phyloP scores from a whole-genome alignment of 2,797 vertebrate genomes.

The Leuciscus waleckii region DNA sequence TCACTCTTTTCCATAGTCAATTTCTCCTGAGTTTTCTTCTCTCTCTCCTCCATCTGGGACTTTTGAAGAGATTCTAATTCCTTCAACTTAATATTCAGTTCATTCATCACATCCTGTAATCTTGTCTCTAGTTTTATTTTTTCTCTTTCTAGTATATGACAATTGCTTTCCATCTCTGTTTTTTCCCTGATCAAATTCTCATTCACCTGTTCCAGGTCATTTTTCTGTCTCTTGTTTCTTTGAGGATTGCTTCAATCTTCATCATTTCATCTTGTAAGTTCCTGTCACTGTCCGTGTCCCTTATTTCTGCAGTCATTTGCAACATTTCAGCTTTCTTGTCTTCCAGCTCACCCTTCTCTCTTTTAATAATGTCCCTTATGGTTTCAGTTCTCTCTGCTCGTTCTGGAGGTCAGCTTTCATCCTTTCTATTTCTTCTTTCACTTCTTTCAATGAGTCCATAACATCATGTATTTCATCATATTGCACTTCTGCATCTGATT shows the following conservation, averaged over 20 bases:
- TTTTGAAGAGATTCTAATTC: conserved; percentile 24
- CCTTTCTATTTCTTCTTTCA: conserved; percentile 11
- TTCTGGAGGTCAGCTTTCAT: conserved; percentile 33
- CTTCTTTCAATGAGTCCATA: conserved; percentile 3
- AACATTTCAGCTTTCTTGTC: conserved; percentile 20
- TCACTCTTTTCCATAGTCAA: conserved; percentile 19
- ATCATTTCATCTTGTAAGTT: conserved; percentile 35
- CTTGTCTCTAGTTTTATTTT: neutral
- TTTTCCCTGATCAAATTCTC: conserved; percentile 40
- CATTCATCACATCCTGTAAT: conserved; percentile 31
- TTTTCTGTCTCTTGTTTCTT: conserved; percentile 36
- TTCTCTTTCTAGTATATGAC: conserved; percentile 35
- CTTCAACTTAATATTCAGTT: conserved; percentile 13
- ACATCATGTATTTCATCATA: neutral
- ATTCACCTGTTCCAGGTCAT: conserved; percentile 29
- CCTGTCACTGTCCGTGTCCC: neutral
- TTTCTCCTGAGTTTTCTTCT: neutral
- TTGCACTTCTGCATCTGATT: conserved; percentile 23
- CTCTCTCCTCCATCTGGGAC: neutral
- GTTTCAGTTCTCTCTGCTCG: conserved; percentile 13
- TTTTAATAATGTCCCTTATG: conserved; percentile 1
- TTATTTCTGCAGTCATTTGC: conserved; percentile 15
- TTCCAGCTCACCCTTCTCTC: conserved; percentile 16
- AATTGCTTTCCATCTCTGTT: conserved; percentile 26
- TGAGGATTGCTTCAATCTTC: conserved; percentile 23